These are phyloP conservation scores for Monoplex corrugatus DNA, from an alignment of 2,888 invertebrate genomes.

Conservation along the genomic window DNA sequence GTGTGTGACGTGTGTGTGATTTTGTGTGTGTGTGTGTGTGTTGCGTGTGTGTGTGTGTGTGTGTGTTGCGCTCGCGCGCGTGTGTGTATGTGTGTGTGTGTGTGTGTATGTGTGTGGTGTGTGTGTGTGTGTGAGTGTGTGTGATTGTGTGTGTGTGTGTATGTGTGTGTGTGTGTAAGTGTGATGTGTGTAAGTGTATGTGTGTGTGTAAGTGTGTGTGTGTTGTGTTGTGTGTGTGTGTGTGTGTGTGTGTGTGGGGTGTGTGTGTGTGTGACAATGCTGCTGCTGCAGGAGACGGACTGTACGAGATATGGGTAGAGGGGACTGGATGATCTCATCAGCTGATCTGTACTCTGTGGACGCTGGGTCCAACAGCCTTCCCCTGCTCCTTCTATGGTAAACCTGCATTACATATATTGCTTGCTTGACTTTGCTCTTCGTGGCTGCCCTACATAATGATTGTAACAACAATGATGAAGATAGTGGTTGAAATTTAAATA, in stretches of 20 bases:
- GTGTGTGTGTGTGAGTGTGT: conserved; percentile 22
- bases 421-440: no score
- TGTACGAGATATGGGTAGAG: not conserved
- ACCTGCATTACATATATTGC: no score
- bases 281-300: not conserved
- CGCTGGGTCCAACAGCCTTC: not conserved
- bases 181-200: not conserved
- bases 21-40: not conserved
- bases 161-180: not conserved
- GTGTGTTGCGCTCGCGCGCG: no score
- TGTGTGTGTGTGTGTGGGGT: not conserved
- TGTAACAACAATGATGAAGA: no score
- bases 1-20: no score
- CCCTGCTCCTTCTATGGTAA: not conserved
- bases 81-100: conserved; percentile 5
- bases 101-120: not conserved
- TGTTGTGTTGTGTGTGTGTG: not conserved
- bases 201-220: not conserved
- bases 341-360: not conserved
- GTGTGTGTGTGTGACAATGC: not conserved
- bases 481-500: no score
- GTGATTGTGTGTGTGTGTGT: not conserved
- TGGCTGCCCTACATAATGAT: no score
- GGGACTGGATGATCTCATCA: not conserved
- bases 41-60: no score